These are phyloP conservation scores for Lacerta viridis DNA, from an alignment of 2,797 vertebrate species.

Conservation along the genomic window DNA sequence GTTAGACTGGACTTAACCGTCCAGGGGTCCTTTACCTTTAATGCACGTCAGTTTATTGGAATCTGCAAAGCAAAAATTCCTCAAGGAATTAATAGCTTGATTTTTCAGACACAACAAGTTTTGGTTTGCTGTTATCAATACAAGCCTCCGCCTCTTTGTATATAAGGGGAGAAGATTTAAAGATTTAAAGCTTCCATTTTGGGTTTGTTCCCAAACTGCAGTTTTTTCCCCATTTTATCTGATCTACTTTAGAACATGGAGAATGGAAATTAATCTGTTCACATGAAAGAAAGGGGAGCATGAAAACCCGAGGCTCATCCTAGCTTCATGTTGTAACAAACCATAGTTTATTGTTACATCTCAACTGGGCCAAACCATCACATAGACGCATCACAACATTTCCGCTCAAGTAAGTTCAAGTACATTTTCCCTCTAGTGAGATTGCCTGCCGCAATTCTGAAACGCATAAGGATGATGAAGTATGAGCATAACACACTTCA, in stretches of 20 bases:
- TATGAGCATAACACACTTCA: slow-evolving; percentile 31
- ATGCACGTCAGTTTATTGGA: no score
- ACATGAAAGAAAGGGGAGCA: not conserved
- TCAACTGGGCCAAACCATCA: slow-evolving; percentile 1
- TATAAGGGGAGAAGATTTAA: not conserved
- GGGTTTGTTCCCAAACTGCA: not conserved
- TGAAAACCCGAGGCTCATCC: no score
- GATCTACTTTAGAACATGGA: slow-evolving; percentile 27
- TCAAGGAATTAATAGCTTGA: not conserved
- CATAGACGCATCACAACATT: slow-evolving; percentile 2
- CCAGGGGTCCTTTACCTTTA: no score
- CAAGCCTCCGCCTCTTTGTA: not conserved
- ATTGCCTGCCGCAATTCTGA: slow-evolving; percentile 27
- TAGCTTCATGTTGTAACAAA: slow-evolving; percentile 33
- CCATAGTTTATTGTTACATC: slow-evolving; percentile 23
- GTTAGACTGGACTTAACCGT: no score
- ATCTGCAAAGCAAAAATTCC: no score
- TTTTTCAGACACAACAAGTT: not conserved
- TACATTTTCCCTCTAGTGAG: slow-evolving; percentile 64
- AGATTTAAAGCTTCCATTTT: not conserved
- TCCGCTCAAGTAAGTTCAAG: slow-evolving; percentile 19
- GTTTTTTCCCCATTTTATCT: slow-evolving; percentile 26
- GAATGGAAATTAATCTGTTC: not conserved
- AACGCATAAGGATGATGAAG: slow-evolving; percentile 26
- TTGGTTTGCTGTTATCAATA: no score